Evolutionary conservation across 2,797 vertebrate species (phyloP), one percentile per base, ranked within the genome.

Genomic region (Tragelaphus oryx): DNA sequence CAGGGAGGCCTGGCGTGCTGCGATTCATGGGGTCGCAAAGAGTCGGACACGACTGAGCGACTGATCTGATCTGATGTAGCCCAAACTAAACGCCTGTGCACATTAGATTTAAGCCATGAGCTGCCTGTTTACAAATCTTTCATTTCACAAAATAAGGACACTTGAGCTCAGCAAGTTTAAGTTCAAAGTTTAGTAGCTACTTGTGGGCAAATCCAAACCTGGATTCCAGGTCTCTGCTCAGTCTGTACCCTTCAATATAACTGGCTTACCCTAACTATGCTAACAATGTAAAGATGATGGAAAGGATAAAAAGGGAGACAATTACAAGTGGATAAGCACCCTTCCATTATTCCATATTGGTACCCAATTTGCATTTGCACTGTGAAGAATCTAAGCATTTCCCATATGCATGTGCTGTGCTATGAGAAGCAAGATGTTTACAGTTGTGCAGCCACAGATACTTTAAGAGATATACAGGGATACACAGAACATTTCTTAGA

Each of bases 401-500:
- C 85, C 81, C 11, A 79, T 87, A 93, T 26, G 20, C 33, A 5
- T 46, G 18, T 6, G 18, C 55, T 95, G 50, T 65, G 46, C 54
- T 78, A 4, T 57, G 83, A 87, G 60, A 88, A 92, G 30, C 9
- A 76, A 92, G 33, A 89, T 54, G 80, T 44, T 86, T 48, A 28
- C 26, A 84, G 16, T 60, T 41, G 1, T 0, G 1, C 65, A 88
- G 85, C 26, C 62, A 26, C 41, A 44, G 82, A 82, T 93, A 80
- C 59, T 86, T 68, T 91, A 37, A 94, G 60, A 59, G 74, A 91
- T 18, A 37, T 0, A 0, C 48, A 78, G 78, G 46, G 28, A 87
- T 6, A 33, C 52, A 30, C 26, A 24, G 55, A 71, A 82, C 76
- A 79, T 55, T 75, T 95, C 96, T 97, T 91, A 93, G 91, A 95